These are phyloP conservation scores for Danio tinwini DNA, from an alignment of 2,797 vertebrate species.

Conservation along the genomic window DNA sequence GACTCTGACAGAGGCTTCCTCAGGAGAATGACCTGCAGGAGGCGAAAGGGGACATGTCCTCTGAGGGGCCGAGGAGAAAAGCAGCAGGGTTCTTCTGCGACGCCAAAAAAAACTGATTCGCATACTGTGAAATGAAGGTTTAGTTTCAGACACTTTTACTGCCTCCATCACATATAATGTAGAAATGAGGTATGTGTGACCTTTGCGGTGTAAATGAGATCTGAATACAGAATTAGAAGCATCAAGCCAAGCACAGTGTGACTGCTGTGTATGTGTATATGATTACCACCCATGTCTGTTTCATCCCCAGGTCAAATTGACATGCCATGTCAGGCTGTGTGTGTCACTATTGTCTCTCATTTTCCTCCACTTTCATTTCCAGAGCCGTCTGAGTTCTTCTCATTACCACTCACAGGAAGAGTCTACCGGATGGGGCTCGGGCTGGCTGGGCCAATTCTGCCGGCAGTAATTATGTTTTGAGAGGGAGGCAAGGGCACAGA, in stretches of 20 bases:
- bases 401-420: constrained; percentile 49
- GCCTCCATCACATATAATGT: constrained; percentile 33
- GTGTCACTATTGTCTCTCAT: constrained; percentile 39
- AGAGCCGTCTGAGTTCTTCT: constrained; percentile 41
- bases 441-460: constrained; percentile 23
- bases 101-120: constrained; percentile 42
- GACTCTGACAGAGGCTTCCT: constrained; percentile 42
- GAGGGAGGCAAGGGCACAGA: constrained; percentile 44
- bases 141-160: constrained; percentile 22
- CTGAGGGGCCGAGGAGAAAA: constrained; percentile 41
- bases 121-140: constrained; percentile 29
- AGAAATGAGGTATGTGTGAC: constrained; percentile 42
- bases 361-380: constrained; percentile 37
- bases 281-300: constrained; percentile 30
- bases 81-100: constrained; percentile 51
- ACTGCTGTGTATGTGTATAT: constrained; percentile 33
- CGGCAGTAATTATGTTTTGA: constrained; percentile 52
- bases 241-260: constrained; percentile 25
- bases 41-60: constrained; percentile 40
- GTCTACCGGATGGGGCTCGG: neutral
- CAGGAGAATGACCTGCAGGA: constrained; percentile 48
- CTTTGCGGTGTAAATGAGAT: constrained; percentile 45
- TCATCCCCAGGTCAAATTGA: constrained; percentile 51
- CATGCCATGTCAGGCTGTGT: constrained; percentile 21
- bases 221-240: constrained; percentile 44